Percentiles rank a stretch among this genome's conserved stretches.
phyloP scores from a whole-genome alignment of 2,113 vertebrate genomes.

The Siniperca knerii region DNA sequence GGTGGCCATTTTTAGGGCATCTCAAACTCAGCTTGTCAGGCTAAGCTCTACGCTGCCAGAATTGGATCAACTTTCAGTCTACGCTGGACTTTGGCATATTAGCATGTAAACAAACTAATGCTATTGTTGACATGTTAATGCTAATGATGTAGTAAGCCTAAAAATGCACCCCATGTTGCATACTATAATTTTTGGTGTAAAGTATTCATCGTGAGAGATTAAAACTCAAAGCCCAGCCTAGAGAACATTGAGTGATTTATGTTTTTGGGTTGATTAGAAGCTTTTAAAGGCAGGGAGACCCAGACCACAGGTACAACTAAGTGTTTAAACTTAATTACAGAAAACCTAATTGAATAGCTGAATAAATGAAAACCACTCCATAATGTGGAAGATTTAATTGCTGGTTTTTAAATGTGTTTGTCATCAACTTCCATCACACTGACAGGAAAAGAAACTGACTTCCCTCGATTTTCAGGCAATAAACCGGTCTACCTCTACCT shows the following conservation, averaged over 20 bases:
- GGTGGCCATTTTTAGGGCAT: too few relatives aligned
- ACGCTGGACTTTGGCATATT: background rate
- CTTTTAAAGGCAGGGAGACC: background rate
- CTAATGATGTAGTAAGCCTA: background rate
- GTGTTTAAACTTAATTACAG: constrained; percentile 34
- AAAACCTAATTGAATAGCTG: constrained; percentile 3
- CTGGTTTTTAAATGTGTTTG: constrained; percentile 9
- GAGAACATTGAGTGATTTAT: background rate
- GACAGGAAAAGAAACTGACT: background rate
- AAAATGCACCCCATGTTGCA: too few relatives aligned
- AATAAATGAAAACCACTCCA: background rate
- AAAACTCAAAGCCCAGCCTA: background rate
- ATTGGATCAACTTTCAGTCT: too few relatives aligned
- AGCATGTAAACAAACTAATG: background rate
- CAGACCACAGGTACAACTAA: constrained; percentile 4
- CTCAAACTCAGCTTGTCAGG: too few relatives aligned
- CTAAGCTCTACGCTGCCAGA: too few relatives aligned
- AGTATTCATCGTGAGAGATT: background rate
- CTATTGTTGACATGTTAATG: background rate
- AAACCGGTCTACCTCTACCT: background rate
- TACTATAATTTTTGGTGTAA: background rate
- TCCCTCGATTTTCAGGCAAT: background rate
- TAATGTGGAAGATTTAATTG: background rate
- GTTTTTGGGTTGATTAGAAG: background rate
- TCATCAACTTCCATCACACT: background rate